Evolutionary conservation across 1,140 invertebrate species (phyloP).

Genomic region (Formica selysi): DNA sequence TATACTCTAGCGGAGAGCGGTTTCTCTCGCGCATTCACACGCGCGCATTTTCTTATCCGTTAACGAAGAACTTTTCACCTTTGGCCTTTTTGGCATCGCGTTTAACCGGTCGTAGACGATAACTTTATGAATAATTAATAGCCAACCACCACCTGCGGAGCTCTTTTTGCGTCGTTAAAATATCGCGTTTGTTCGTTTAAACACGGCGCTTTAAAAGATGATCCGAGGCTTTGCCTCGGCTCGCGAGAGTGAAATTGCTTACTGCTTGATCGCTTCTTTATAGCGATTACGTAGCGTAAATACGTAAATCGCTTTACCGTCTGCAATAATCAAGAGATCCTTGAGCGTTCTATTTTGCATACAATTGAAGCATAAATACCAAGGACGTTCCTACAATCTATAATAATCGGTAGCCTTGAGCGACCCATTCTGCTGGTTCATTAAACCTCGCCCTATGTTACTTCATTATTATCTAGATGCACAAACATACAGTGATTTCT

Average conservation of each 20-base stretch:
- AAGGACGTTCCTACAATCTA: constrained; percentile 5
- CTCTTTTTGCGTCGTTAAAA: constrained; percentile 54
- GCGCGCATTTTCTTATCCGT: constrained; percentile 46
- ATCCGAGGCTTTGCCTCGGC: constrained; percentile 36
- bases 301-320: constrained; percentile 47
- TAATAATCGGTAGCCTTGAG: constrained; percentile 22
- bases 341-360: constrained; percentile 51
- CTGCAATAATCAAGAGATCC: constrained; percentile 37
- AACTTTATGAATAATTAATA: constrained; percentile 67
- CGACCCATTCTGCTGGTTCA: constrained; percentile 36
- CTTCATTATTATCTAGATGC: constrained; percentile 18
- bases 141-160: constrained; percentile 51
- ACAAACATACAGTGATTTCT: constrained; percentile 35
- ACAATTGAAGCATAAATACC: constrained; percentile 47
- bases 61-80: constrained; percentile 61
- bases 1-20: background rate
- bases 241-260: constrained; percentile 48
- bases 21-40: constrained; percentile 14
- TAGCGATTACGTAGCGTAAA: constrained; percentile 33
- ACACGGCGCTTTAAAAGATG: constrained; percentile 53
- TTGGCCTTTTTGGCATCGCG: constrained; percentile 55
- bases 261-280: constrained; percentile 49
- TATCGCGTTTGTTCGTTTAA: constrained; percentile 55
- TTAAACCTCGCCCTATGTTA: background rate
- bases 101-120: constrained; percentile 55